Evolutionary conservation across 2,113 vertebrate genomes (phyloP), one percentile per base, ranked within the genome.

Genomic region (Lophochroa leadbeateri): DNA sequence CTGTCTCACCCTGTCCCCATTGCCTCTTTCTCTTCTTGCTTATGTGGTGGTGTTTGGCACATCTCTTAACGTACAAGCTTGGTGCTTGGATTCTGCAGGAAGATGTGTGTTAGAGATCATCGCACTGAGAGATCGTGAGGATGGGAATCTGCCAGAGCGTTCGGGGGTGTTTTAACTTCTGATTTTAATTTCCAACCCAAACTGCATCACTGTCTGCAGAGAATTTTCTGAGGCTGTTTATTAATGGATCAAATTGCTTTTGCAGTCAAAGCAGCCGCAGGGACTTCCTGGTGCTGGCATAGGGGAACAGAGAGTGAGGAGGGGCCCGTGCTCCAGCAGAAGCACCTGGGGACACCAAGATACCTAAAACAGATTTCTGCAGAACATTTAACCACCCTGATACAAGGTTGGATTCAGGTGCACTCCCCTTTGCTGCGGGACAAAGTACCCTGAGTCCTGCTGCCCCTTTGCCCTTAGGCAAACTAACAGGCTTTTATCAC

Each of bases 111-210:
- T 68, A 67, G 31, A 58, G 74, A 85, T 65, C 67, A 37, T 84
- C 25, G 11, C 9, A 8, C 55, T 35, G 65, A 60, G 86, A 74
- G 25, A 47, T 12, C 5, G 3, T 4, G 43, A 83, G 65, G 76
- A 47, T 13, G 5, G 78, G 67, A 80, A 55, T 71, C 77, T 72
- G 69, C 50, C 49, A 70, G 72, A 78, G 57, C 14, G 43, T 74
- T 84, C 0, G 15, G 60, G 74, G 47, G 52, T 60, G 77, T 75
- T 86, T 68, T 52, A 55, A 55, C 57, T 92, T 89, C 91, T 52
- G 44, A 37, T 91, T 94, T 92, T 83, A 60, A 92, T 95, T 95
- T 89, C 81, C 64, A 82, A 60, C 60, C 49, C 61, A 68, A 93
- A 78, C 61, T 7, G 29, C 57, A 47, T 71, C 5, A 1, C 72